Conservation (phyloP, 2,113 vertebrate genomes). For the Campylorhamphus procurvoides region DNA sequence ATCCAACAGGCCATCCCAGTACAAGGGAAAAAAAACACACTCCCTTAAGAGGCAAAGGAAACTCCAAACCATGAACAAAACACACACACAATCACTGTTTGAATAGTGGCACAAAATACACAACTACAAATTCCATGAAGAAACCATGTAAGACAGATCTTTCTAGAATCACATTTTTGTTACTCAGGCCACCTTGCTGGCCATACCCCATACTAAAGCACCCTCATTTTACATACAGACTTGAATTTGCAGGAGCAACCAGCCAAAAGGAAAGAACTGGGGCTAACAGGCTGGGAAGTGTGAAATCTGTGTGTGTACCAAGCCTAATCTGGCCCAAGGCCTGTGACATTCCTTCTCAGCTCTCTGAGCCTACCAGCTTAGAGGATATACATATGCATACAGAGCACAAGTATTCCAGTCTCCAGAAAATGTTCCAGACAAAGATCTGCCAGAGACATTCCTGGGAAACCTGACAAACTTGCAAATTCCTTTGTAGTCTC, state of each 20-base stretch:
- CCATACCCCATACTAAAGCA: not conserved
- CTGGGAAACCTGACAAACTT: slow-evolving; percentile 73
- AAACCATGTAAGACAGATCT: not conserved
- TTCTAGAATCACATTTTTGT: not conserved
- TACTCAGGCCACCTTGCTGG: not conserved
- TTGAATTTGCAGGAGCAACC: not conserved
- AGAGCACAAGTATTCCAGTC: slow-evolving; percentile 37
- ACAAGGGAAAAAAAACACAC: not conserved
- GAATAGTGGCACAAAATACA: not conserved
- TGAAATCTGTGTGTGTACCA: slow-evolving; percentile 33
- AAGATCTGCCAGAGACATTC: slow-evolving; percentile 72
- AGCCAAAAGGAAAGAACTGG: not conserved
- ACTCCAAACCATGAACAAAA: not conserved
- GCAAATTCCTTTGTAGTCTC: slow-evolving; percentile 52
- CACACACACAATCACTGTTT: not conserved
- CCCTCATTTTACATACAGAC: not conserved
- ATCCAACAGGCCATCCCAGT: not conserved
- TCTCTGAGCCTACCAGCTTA: slow-evolving; percentile 51
- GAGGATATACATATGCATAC: slow-evolving; percentile 58
- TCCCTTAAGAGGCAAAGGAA: slow-evolving; percentile 2
- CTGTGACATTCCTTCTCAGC: slow-evolving; percentile 47
- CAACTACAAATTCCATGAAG: not conserved
- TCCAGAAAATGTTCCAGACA: slow-evolving; percentile 66
- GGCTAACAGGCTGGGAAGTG: slow-evolving; percentile 26
- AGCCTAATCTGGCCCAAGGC: slow-evolving; percentile 25